Evolutionary conservation across 2,797 vertebrate genomes (phyloP).

Genomic region (Merluccius polli): DNA sequence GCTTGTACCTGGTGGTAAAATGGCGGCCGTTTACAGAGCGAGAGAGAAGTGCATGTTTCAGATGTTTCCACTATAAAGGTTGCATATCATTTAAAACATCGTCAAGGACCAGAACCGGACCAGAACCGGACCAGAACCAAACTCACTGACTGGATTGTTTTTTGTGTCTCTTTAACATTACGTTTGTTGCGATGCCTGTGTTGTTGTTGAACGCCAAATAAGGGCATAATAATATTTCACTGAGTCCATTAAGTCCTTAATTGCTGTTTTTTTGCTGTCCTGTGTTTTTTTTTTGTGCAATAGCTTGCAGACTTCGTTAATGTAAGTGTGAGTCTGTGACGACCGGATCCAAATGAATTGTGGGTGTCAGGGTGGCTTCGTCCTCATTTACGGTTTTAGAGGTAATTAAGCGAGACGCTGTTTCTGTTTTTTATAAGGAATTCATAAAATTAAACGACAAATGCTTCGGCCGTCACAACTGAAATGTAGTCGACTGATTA

Average conservation of each 20-base stretch:
- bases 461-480: neutral
- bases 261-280: neutral
- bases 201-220: conserved; percentile 31
- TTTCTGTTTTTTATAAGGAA: neutral
- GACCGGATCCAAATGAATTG: neutral
- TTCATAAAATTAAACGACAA: neutral
- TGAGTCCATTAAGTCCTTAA: neutral
- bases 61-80: neutral
- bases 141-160: conserved; percentile 21
- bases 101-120: neutral
- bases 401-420: neutral
- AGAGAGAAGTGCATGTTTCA: neutral
- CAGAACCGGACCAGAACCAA: neutral
- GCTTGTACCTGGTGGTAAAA: too few relatives aligned
- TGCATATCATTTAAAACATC: neutral
- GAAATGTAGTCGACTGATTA: neutral
- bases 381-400: neutral
- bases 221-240: conserved; percentile 9
- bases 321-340: neutral
- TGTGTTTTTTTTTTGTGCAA: neutral
- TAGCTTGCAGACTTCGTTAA: neutral
- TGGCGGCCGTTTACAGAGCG: neutral
- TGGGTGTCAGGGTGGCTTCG: neutral
- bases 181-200: conserved; percentile 37
- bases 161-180: conserved; percentile 29